These are phyloP conservation scores for Haemorhous mexicanus DNA, from an alignment of 2,113 vertebrate genomes.

Conservation along the genomic window DNA sequence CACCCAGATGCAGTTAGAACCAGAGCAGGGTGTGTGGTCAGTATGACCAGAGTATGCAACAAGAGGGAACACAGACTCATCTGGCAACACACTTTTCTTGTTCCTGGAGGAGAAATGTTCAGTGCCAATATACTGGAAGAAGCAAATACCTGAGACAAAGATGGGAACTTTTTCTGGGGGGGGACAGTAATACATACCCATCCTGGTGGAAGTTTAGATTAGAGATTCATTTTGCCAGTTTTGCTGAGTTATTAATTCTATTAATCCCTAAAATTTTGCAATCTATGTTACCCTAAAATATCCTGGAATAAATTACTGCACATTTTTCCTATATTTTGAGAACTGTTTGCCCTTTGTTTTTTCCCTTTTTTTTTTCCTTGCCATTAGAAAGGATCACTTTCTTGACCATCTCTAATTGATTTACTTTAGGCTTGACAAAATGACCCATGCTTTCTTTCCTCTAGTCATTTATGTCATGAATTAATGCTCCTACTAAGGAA, in stretches of 20 bases:
- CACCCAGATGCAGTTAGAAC: not conserved
- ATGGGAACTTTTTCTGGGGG: fast-evolving
- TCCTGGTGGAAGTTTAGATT: not conserved
- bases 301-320: not conserved
- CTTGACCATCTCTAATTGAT: not conserved
- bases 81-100: not conserved
- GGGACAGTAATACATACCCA: not conserved
- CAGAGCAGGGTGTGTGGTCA: not conserved
- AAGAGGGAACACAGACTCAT: not conserved
- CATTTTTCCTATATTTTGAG: not conserved
- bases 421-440: not conserved
- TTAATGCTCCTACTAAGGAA: not conserved
- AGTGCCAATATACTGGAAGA: not conserved
- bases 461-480: fast-evolving
- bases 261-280: not conserved
- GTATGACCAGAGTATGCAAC: not conserved
- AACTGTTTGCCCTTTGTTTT: not conserved
- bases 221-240: not conserved
- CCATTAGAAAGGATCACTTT: not conserved
- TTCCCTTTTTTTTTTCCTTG: not conserved
- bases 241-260: not conserved
- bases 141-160: not conserved
- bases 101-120: not conserved
- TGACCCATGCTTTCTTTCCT: not conserved
- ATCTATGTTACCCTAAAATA: not conserved